Evolutionary conservation across 1,140 invertebrate genomes (phyloP), one percentile per base, ranked within the genome.

Genomic region (Agrypnia vestita): DNA sequence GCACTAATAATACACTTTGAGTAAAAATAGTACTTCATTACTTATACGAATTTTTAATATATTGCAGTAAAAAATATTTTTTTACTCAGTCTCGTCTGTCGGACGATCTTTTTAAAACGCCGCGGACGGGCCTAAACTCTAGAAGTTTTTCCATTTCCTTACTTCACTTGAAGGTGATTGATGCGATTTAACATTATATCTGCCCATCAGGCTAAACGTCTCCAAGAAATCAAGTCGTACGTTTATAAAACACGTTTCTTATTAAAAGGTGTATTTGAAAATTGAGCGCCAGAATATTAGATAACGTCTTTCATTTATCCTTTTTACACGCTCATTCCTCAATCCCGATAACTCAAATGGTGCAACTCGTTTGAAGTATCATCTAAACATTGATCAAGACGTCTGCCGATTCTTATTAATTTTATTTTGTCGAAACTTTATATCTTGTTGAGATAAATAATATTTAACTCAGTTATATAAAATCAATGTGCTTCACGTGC

Each of bases 131-230:
- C 47, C 49, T 15, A 19, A 73, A 53, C 69, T 82, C 78, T 55
- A 75, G 55, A 82, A 82, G 78, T 82, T 82, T 82, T 77, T 82
- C 79, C 81, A 82, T 82, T 82, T 82, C 81, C 81, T 82, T 78
- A 78, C 81, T 82, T 80, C 76, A 80, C 67, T 47, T 61, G 75
- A 76, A 78, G 71, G 79, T 77, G 81, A 82, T 82, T 82, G 78
- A 82, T 82, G 81, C 79, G 81, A 76, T 82, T 77, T 73, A 78
- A 78, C 78, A 82, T 82, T 79, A 82, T 78, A 82, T 77, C 81
- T 82, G 59, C 69, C 75, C 76, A 78, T 81, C 80, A 59, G 12
- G 15, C 19, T 73, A 53, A 64, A n/a, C 21, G 64, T 69, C 44
- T 19, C 15, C 64, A 69, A 15, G 43, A 9, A 44, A 43, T 69